These are phyloP conservation scores for Trissolcus brochymenae DNA, from an alignment of 2,888 invertebrate species.

Conservation along the genomic window DNA sequence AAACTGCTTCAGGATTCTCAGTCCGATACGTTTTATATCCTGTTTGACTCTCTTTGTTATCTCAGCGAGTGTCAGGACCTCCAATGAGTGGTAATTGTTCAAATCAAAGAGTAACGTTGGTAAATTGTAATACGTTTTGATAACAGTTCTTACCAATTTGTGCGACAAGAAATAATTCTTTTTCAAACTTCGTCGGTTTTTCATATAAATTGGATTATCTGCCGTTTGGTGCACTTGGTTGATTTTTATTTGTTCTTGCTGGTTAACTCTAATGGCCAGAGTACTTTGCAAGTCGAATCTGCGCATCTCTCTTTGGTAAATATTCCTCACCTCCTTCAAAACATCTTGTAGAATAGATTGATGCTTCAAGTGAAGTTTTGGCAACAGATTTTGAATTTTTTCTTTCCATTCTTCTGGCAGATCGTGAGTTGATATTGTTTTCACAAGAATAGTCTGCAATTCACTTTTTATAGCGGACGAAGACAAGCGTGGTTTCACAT, in stretches of 20 bases:
- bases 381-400: slow-evolving; percentile 66
- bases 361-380: slow-evolving; percentile 60
- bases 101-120: slow-evolving; percentile 74
- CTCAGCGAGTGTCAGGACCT: slow-evolving; percentile 63
- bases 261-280: slow-evolving; percentile 6
- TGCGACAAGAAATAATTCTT: slow-evolving; percentile 68
- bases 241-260: not conserved
- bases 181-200: slow-evolving; percentile 53
- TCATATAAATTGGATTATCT: slow-evolving; percentile 9
- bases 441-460: slow-evolving; percentile 19
- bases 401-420: slow-evolving; percentile 67
- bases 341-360: slow-evolving; percentile 59
- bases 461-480: not conserved
- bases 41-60: slow-evolving; percentile 66
- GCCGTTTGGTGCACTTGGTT: too few relatives aligned
- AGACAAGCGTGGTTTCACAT: too few relatives aligned
- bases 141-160: slow-evolving; percentile 63
- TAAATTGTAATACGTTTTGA: slow-evolving; percentile 72
- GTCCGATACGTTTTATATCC: slow-evolving; percentile 73
- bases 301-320: slow-evolving; percentile 66
- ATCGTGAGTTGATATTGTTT: slow-evolving; percentile 58
- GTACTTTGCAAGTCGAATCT: slow-evolving; percentile 55
- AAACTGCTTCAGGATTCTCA: slow-evolving; percentile 75
- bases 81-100: slow-evolving; percentile 58
- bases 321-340: slow-evolving; percentile 64